Evolutionary conservation across 2,888 invertebrate species (phyloP), one percentile per base, ranked within the genome.

Genomic region (Acronicta psi): DNA sequence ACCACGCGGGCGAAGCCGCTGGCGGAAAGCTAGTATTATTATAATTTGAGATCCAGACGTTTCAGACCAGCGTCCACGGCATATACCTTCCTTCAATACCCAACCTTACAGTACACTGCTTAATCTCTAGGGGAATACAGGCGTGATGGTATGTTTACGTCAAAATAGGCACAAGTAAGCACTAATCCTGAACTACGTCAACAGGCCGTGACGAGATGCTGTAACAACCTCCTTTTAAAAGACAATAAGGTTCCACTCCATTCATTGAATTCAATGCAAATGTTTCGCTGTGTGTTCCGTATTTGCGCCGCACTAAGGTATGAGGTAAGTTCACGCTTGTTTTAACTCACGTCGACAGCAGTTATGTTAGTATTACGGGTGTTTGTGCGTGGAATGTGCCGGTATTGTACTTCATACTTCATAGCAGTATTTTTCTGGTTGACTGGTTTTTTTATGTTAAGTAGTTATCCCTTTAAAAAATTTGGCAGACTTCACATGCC

Each of bases 201-300:
- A 34, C 34, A 6, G 34, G 38, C 46, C 70, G 44, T 69, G 44
- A 63, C 64, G 29, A 29, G 23, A 31, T 25, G 25, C 31, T 20
- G 36, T 31, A 34, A 17, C 44, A 50, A 18, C 49, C 57, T 57
- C 54, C 46, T 70, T 34, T 37, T 36, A 7, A 16, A 49, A 52
- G 63, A 56, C 68, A 68, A 47, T 43, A 38, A 1, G 4, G 41
- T 36, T n/a, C n/a, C n/a, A n/a, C n/a, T n/a, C 49, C 69, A 63
- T 71, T 71, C 63, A 71, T 60, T 73, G 41, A 63, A 71, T 73
- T 73, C 55, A 60, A 71, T 73, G 70, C 55, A 60, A 71, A 71
- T 71, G 38, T 56, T n/a, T 37, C 31, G 51, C n/a, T n/a, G n/a
- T n/a, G n/a, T n/a, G n/a, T n/a, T 38, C 20, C 14, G 38, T 43